Conservation (phyloP, 1,140 invertebrate genomes). For the Plodia interpunctella region DNA sequence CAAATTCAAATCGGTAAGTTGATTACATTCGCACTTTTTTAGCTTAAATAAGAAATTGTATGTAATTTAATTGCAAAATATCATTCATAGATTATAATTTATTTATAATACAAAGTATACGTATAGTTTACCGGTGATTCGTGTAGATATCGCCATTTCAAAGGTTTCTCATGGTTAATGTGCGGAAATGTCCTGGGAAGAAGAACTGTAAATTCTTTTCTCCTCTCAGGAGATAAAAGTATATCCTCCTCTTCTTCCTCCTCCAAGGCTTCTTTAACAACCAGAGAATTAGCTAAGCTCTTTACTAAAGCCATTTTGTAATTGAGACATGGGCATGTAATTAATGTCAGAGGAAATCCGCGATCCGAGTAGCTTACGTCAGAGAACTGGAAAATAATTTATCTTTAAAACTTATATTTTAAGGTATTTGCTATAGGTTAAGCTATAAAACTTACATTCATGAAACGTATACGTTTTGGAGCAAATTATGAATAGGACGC, state of each 20-base stretch:
- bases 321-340: slow-evolving; percentile 50
- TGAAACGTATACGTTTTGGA: too few relatives aligned
- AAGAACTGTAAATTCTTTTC: slow-evolving; percentile 55
- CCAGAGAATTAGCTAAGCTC: slow-evolving; percentile 43
- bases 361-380: slow-evolving; percentile 42
- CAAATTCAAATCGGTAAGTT: slow-evolving; percentile 52
- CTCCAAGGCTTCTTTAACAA: slow-evolving; percentile 46
- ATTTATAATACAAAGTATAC: too few relatives aligned
- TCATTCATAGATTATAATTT: too few relatives aligned
- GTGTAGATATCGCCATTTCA: slow-evolving; percentile 56
- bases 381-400: slow-evolving; percentile 30
- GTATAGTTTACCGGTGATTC: slow-evolving; percentile 48
- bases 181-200: slow-evolving; percentile 51
- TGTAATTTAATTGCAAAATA: too few relatives aligned
- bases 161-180: slow-evolving; percentile 43
- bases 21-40: slow-evolving; percentile 69
- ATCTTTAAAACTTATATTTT: slow-evolving; percentile 16
- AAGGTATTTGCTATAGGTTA: too few relatives aligned
- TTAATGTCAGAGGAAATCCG: slow-evolving; percentile 59
- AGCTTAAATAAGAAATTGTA: too few relatives aligned
- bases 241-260: slow-evolving; percentile 46
- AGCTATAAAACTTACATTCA: too few relatives aligned
- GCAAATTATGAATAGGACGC: too few relatives aligned
- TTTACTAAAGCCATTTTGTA: slow-evolving; percentile 51
- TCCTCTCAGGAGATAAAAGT: slow-evolving; percentile 39